These are phyloP conservation scores for Ylistrum balloti DNA, from an alignment of 1,140 invertebrate species.

Conservation along the genomic window DNA sequence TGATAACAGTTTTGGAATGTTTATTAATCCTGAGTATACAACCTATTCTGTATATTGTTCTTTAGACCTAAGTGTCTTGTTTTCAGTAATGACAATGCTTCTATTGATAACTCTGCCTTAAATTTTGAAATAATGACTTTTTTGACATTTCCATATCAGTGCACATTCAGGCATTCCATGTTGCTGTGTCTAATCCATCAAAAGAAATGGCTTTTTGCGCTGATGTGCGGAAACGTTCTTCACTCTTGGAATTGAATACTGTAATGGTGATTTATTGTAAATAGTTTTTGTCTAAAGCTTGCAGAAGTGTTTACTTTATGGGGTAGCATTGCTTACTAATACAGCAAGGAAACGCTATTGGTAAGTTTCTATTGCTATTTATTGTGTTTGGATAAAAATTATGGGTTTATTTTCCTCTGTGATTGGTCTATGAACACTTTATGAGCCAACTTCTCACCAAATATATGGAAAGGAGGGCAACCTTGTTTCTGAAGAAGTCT, in stretches of 20 bases:
- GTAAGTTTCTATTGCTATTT: neutral
- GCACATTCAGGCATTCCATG: neutral
- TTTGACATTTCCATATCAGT: constrained; percentile 34
- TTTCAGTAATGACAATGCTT: neutral
- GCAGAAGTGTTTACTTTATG: neutral
- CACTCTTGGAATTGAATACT: neutral
- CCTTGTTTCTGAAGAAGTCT: too few species aligned
- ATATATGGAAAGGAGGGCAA: too few species aligned
- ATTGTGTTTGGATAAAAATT: neutral
- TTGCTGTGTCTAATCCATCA: too few species aligned
- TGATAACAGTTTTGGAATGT: too few species aligned
- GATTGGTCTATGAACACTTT: too few species aligned
- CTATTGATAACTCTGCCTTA: neutral
- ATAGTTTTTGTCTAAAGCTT: neutral
- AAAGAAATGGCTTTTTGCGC: neutral
- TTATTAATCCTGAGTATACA: neutral
- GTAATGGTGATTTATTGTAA: neutral
- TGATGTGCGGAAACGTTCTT: neutral
- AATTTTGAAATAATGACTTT: neutral
- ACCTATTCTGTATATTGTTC: neutral
- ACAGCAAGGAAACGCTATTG: too few species aligned
- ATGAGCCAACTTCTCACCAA: too few species aligned
- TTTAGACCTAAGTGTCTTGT: neutral
- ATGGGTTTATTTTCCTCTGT: too few species aligned
- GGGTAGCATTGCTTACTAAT: neutral